Conservation (phyloP, 2,888 invertebrate species). For the Morinoia aosen region DNA sequence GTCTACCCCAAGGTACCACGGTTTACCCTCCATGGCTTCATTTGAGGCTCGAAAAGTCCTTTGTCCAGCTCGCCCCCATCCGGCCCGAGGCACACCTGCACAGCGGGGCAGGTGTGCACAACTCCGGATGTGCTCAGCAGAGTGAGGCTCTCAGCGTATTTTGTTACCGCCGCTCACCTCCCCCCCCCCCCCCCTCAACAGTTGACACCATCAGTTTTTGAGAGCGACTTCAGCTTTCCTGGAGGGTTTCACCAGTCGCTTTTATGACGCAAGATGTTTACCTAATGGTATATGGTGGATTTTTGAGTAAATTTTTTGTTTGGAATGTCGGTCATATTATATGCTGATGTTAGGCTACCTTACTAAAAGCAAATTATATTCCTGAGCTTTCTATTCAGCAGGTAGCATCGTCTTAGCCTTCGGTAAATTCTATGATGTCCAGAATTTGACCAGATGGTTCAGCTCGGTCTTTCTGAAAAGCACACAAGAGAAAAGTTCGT, state of each 20-base stretch:
- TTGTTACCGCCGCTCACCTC: neutral
- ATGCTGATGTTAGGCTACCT: neutral
- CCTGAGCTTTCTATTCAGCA: neutral
- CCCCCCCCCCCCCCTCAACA: no score
- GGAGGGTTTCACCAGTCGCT: no score
- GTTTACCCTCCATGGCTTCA: neutral
- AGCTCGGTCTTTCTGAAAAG: no score
- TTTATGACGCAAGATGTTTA: no score
- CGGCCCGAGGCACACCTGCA: neutral
- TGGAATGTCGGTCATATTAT: no score
- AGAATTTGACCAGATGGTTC: no score
- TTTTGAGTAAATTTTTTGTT: no score
- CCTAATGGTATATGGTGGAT: no score
- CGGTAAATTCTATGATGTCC: neutral
- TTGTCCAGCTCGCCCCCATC: neutral
- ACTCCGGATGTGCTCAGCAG: neutral
- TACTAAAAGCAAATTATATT: neutral
- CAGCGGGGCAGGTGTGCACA: neutral
- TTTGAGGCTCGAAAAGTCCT: neutral
- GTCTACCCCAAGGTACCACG: neutral
- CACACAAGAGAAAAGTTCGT: no score
- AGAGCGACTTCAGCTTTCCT: neutral
- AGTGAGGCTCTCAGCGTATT: neutral
- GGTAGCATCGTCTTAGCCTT: neutral
- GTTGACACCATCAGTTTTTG: neutral